These are phyloP conservation scores for Promerops cafer DNA, from an alignment of 2,113 vertebrate genomes.

Conservation along the genomic window DNA sequence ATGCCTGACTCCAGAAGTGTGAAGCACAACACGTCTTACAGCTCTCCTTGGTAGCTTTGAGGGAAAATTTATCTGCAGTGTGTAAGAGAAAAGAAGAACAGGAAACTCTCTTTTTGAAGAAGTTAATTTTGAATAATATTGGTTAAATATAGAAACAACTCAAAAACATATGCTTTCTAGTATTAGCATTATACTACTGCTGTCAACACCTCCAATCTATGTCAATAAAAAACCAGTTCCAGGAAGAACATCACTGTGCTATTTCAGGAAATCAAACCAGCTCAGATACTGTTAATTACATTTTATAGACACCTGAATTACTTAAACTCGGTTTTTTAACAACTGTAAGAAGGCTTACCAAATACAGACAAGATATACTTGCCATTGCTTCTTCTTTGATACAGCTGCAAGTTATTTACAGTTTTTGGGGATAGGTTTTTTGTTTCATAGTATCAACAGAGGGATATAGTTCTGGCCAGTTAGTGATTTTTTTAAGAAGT, in stretches of 20 bases:
- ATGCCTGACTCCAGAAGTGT: not conserved
- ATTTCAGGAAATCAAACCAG: not conserved
- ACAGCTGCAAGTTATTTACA: not conserved
- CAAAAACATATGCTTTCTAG: not conserved
- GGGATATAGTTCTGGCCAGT: accelerated
- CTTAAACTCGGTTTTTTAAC: not conserved
- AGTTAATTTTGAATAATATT: accelerated
- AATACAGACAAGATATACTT: not conserved
- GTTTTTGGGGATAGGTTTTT: accelerated
- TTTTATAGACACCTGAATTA: not conserved
- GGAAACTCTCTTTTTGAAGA: not conserved
- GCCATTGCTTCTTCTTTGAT: not conserved
- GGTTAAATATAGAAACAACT: not conserved
- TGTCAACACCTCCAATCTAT: not conserved
- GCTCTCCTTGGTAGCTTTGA: not conserved
- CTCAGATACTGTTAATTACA: not conserved
- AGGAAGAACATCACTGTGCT: not conserved
- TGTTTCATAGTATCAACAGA: not conserved
- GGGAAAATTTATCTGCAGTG: not conserved
- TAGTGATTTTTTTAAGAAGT: accelerated
- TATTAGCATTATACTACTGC: accelerated
- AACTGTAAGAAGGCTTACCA: not conserved
- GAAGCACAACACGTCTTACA: not conserved
- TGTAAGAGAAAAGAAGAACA: not conserved
- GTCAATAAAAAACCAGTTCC: not conserved